A percentile compares a stretch with the other conserved stretches of the same genome.
These are phyloP conservation scores for Elephas maximus DNA, from an alignment of 2,113 vertebrate genomes.

Conservation along the genomic window DNA sequence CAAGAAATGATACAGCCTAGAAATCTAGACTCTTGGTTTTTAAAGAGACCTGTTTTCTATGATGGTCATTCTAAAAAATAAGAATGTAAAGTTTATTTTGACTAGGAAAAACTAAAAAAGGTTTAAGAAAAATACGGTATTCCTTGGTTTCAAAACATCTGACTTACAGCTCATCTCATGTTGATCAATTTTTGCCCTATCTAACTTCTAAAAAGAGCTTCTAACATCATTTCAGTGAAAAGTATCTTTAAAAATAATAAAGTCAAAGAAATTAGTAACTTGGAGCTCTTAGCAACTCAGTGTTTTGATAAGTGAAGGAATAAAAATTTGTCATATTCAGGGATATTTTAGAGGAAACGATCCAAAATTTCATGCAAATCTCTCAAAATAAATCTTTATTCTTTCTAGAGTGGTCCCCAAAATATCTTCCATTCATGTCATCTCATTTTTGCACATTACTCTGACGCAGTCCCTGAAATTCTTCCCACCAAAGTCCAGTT, in stretches of 20 bases:
- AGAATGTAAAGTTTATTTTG: neutral
- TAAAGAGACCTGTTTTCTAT: neutral
- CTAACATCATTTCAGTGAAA: neutral
- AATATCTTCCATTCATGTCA: constrained; percentile 7
- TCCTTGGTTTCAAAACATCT: constrained; percentile 24
- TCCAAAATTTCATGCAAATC: neutral
- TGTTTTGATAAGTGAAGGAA: neutral
- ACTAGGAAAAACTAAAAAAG: neutral
- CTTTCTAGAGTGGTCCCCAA: neutral
- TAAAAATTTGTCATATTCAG: neutral
- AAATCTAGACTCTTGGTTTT: neutral
- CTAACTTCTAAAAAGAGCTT: neutral
- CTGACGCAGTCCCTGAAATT: constrained; percentile 47
- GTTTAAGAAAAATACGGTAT: neutral
- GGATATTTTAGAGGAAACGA: neutral
- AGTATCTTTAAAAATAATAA: constrained; percentile 3
- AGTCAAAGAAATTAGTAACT: neutral
- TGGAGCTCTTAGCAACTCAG: neutral
- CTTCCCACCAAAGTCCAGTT: constrained; percentile 21
- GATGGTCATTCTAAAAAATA: neutral
- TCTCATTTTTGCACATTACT: neutral
- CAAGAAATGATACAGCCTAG: neutral
- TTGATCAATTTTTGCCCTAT: neutral
- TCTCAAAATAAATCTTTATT: neutral
- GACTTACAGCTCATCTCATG: neutral